Conservation (phyloP, 2,113 vertebrate species). For the Odocoileus virginianus region DNA sequence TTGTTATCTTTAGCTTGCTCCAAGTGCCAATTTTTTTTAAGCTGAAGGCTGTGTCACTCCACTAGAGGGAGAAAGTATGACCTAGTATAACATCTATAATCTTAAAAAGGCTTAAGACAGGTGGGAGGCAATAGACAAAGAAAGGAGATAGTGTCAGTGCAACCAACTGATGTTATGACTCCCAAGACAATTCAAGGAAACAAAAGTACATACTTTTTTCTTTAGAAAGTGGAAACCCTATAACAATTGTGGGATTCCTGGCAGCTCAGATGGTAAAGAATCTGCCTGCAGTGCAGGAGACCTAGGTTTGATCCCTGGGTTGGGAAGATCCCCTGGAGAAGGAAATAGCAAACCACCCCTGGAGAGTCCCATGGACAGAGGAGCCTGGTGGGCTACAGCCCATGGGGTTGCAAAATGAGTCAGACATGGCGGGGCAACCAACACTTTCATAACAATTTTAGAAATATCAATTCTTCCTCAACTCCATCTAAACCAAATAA, state of each 20-base stretch:
- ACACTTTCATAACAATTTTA: neutral
- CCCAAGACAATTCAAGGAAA: constrained; percentile 15
- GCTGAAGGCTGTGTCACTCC: neutral
- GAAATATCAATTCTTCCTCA: neutral
- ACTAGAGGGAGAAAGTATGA: neutral
- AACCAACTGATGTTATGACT: neutral
- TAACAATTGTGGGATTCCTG: neutral
- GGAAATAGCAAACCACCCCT: neutral
- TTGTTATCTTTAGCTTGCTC: constrained; percentile 24
- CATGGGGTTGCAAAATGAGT: neutral
- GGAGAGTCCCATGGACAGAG: neutral
- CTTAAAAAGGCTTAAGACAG: neutral
- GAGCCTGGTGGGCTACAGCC: neutral
- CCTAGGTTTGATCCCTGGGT: neutral
- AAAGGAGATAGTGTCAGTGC: neutral
- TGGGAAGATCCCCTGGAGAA: neutral
- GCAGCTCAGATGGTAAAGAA: neutral
- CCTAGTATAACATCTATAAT: neutral
- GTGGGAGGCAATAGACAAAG: neutral
- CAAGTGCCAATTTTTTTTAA: neutral
- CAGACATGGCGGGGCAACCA: neutral
- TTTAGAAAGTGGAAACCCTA: neutral
- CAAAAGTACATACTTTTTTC: neutral
- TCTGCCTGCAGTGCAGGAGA: neutral
- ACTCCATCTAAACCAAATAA: neutral